Conservation (phyloP, 2,888 invertebrate genomes). For the Pheosia gnoma region DNA sequence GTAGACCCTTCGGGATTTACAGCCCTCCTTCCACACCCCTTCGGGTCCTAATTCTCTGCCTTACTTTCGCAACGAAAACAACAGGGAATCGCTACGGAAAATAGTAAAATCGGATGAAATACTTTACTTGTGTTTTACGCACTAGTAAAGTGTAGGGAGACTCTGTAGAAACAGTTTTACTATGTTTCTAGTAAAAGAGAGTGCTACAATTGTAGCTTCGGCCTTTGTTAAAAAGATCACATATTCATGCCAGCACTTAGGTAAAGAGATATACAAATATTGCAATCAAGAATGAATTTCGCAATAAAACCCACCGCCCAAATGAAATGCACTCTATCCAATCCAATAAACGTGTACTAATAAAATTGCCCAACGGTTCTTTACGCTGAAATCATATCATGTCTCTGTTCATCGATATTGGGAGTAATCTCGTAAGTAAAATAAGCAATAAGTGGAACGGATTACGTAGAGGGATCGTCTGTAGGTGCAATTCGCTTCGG, state of each 20-base stretch:
- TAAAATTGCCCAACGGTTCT: slow-evolving; percentile 4
- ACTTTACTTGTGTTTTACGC: slow-evolving; percentile 32
- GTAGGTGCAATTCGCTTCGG: slow-evolving; percentile 42
- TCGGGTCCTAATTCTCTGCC: slow-evolving; percentile 40
- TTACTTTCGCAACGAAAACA: slow-evolving; percentile 40
- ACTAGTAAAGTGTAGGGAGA: slow-evolving; percentile 7
- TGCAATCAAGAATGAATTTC: not conserved
- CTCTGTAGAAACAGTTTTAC: not conserved
- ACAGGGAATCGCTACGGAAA: slow-evolving; percentile 29
- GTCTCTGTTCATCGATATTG: not conserved
- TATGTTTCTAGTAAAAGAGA: not conserved
- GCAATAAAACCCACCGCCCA: not conserved
- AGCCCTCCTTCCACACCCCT: slow-evolving; percentile 37
- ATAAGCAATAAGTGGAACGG: slow-evolving; percentile 35
- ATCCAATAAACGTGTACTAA: slow-evolving; percentile 1
- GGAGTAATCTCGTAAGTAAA: slow-evolving; percentile 13
- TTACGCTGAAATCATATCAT: not conserved
- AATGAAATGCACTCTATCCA: slow-evolving; percentile 1
- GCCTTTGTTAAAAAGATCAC: not conserved
- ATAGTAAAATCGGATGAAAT: slow-evolving; percentile 31
- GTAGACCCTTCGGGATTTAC: slow-evolving; percentile 44
- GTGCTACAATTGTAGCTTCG: not conserved
- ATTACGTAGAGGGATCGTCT: slow-evolving; percentile 40
- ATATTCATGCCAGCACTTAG: not conserved
- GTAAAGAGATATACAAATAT: not conserved